Evolutionary conservation across 23 tunicate genomes (phyloP), one percentile per base, ranked within the genome.

Genomic region (Ciona savignyi): DNA sequence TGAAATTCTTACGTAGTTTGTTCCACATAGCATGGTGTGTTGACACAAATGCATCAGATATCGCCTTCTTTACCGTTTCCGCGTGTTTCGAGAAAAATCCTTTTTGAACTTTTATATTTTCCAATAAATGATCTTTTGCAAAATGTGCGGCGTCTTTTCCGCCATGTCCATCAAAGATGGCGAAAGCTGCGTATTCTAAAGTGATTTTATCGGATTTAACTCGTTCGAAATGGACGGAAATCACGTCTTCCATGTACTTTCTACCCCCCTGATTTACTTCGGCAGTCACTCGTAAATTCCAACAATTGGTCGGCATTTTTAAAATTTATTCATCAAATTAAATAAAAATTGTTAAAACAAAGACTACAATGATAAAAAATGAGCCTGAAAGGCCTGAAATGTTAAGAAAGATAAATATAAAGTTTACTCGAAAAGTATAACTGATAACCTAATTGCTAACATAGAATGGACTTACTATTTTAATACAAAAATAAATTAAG

Each of bases 171-270:
- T 94, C 99, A 75, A 65, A 94, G 3, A 94, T 77, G 1, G 99
- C 99, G 64, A 87, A 94, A n/a, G 95, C 94, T 3, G 98, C 98
- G 70, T 84, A 92, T 60, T 92, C 98, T 34, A 92, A 82, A 35
- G 82, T 74, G 23, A 64, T 60, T 70, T 78, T 82, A 24, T 61
- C 87, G 30, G 76, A 75, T 61, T 92, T 85, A 6, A 83, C 92
- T 27, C 98, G 80, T 66, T 93, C 98, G 70, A 93, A 93, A 60
- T 93, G 93, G 61, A 93, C 93, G 31, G 98, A 79, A 0, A 93
- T 93, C 25, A 93, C 98, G 81, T 93, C 98, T 77, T 93, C 98
- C 98, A 93, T 93, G 66, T 93, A 93, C 51, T 89, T 80, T 30
- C 98, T 75, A 19, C 94, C 94, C 27, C 98, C 98, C 76, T 93